phyloP scores from a whole-genome alignment of 2,797 vertebrate species.

The Peromyscus aztecus region DNA sequence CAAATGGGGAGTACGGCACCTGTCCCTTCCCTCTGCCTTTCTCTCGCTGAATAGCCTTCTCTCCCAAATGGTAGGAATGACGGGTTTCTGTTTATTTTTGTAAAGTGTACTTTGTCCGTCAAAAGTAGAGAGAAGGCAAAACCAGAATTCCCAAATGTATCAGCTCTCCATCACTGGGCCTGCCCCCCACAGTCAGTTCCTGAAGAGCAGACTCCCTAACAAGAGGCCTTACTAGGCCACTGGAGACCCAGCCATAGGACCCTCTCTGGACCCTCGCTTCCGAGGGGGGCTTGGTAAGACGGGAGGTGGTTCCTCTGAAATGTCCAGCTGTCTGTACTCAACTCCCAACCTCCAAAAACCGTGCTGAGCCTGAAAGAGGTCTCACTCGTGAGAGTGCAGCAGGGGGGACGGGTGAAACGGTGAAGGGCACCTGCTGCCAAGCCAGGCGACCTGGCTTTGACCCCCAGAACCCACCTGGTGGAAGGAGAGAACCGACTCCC shows the following conservation, averaged over 20 bases:
- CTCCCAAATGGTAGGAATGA: not conserved
- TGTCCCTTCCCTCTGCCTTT: not conserved
- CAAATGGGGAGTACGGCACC: not conserved
- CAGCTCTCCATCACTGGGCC: not conserved
- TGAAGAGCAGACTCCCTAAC: no score
- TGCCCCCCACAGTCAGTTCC: not conserved
- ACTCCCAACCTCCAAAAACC: not conserved
- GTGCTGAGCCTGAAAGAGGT: not conserved
- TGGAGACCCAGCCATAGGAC: not conserved
- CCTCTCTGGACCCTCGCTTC: not conserved
- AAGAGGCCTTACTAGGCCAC: no score
- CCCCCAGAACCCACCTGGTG: not conserved
- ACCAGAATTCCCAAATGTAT: not conserved
- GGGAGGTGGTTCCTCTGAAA: not conserved
- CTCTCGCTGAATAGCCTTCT: not conserved
- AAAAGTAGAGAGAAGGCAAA: constrained; percentile 8
- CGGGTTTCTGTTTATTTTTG: not conserved
- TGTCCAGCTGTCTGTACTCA: not conserved
- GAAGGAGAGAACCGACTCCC: not conserved
- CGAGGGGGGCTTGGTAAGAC: not conserved
- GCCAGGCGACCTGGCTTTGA: not conserved
- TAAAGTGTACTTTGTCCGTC: constrained; percentile 19
- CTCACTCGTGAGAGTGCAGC: not conserved
- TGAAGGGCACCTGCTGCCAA: not conserved
- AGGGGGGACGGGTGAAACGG: no score